A percentile compares a stretch with the other conserved stretches of the same genome.
phyloP scores from a whole-genome alignment of 2,797 vertebrate genomes.

The Bucorvus abyssinicus region DNA sequence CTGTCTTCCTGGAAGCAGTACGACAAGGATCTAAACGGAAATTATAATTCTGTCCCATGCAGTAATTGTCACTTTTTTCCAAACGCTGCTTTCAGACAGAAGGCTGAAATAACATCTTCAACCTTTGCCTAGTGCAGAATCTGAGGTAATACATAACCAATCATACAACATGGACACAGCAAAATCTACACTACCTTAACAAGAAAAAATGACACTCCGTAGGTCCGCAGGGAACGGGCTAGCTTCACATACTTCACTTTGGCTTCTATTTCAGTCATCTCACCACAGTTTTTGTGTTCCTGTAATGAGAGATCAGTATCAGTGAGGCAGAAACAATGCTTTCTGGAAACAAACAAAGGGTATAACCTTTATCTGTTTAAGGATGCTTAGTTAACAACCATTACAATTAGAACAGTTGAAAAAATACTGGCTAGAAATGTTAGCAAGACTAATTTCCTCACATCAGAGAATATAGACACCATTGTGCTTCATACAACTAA shows the following conservation, averaged over 20 bases:
- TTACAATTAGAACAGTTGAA: not conserved
- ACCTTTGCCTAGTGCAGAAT: not conserved
- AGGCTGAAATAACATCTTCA: not conserved
- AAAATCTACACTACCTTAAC: conserved; percentile 85
- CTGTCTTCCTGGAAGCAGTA: not conserved
- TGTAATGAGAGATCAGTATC: conserved; percentile 61
- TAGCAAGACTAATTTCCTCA: not conserved
- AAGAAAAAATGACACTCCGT: conserved; percentile 96
- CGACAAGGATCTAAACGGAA: not conserved
- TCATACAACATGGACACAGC: rapidly evolving
- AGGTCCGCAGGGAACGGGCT: conserved; percentile 91
- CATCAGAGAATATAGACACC: not conserved
- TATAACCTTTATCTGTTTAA: not conserved
- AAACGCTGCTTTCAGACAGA: not conserved
- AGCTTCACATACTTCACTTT: conserved; percentile 98
- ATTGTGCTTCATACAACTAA: not conserved
- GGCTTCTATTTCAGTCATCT: conserved; percentile 97
- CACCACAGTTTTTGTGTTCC: conserved; percentile 96
- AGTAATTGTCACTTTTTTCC: not conserved
- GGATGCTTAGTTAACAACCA: not conserved
- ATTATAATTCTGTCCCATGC: not conserved
- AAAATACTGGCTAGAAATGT: not conserved
- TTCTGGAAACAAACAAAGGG: not conserved
- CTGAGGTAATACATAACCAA: not conserved
- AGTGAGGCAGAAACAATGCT: not conserved